Base-by-base conservation (phyloP, 2,888 invertebrate genomes). In the Galerucella pusilla region DNA sequence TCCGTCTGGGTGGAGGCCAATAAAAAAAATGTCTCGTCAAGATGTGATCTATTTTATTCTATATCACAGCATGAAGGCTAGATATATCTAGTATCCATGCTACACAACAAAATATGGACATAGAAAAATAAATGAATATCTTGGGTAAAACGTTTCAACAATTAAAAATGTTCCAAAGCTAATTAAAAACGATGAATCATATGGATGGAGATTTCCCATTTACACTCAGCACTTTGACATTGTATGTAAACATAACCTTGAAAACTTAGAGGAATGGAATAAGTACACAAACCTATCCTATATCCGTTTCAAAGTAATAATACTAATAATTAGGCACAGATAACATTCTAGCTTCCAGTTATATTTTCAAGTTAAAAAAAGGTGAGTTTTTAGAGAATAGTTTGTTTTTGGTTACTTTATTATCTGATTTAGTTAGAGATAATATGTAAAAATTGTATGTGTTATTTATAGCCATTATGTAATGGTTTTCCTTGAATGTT, bases 221-320 rank as follows among this genome's bases (percentile, higher is more conserved):
- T 57, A 5, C 2, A 20, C 20, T 57, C 57, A 2, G 16, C 16
- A 20, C 9, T 16, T 57, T 16, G 2, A 54, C 54, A 20, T 9
- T 16, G 57, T 20, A 57, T 20, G 57, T 57, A 57, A 57, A 57
- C 16, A 57, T 57, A 57, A 57, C 57, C 57, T 57, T 57, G 57
- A 20, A 57, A 57, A 16, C 2, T 16, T 11, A 2, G n/a, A 52
- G 35, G 35, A 20, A 5, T 6, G 35, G 35, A 52, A 0, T n/a
- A 5, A 52, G n/a, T n/a, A n/a, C 52, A 57, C 20, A 20, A 20
- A 20, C 20, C 20, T 20, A 20, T 20, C 20, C 20, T 57, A 54
- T 16, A 57, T 57, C 16, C 6, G 57, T 57, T 57, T 16, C 5
- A 57, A 57, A 7, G 16, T 7, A 57, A 57, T 1, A 57, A 9